phyloP scores from a whole-genome alignment of 1,140 invertebrate species.

The Lepidotrigona ventralis region DNA sequence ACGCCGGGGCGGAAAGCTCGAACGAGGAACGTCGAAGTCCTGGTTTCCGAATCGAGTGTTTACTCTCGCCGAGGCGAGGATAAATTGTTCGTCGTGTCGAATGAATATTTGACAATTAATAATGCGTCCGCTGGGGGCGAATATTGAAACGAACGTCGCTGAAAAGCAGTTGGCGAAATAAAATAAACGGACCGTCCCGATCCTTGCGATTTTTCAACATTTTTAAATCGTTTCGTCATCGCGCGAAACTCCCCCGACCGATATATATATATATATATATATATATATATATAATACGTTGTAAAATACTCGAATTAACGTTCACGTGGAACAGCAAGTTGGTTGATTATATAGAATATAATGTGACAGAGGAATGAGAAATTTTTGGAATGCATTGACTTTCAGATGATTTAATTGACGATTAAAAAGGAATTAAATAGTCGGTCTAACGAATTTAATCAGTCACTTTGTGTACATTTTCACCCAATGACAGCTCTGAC shows the following conservation, averaged over 20 bases:
- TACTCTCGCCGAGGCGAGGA: slow-evolving; percentile 18
- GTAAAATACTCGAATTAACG: neutral
- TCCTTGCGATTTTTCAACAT: neutral
- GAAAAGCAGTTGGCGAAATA: neutral
- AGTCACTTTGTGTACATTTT: too few species aligned
- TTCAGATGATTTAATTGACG: too few species aligned
- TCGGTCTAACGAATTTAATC: too few species aligned
- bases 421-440: too few species aligned
- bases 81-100: slow-evolving; percentile 33
- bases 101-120: slow-evolving; percentile 54
- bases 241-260: neutral
- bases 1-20: slow-evolving; percentile 25
- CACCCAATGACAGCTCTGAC: too few species aligned
- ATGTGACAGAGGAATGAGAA: too few species aligned
- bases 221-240: neutral
- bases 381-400: too few species aligned
- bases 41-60: slow-evolving; percentile 34
- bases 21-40: neutral
- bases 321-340: neutral
- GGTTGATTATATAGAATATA: neutral
- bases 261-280: too few species aligned
- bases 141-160: slow-evolving; percentile 8
- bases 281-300: too few species aligned
- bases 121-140: neutral
- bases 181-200: slow-evolving; percentile 1